Evolutionary conservation across 2,797 vertebrate species (phyloP).

Genomic region (Fistularia tabacaria): DNA sequence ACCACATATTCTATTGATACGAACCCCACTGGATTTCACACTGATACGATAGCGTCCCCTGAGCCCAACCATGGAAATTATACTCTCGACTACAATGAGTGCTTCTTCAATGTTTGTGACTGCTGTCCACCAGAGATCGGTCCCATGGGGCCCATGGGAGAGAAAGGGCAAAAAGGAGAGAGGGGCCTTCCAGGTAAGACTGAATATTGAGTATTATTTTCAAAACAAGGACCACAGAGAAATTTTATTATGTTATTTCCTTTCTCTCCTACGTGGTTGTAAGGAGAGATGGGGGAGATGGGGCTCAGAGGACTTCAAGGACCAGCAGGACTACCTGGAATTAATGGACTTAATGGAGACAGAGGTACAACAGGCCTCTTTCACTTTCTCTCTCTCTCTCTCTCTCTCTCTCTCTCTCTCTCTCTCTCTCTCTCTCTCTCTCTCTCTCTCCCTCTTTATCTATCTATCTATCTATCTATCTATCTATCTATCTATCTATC

Average conservation of each 20-base stretch:
- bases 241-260: background rate
- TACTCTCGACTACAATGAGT: constrained; percentile 82
- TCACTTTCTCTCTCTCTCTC: constrained; percentile 17
- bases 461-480: constrained; percentile 7
- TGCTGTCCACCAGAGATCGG: constrained; percentile 83
- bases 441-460: too few relatives aligned
- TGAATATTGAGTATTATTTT: constrained; percentile 1
- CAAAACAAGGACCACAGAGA: background rate
- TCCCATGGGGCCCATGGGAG: constrained; percentile 72
- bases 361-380: constrained; percentile 61
- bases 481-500: constrained; percentile 9
- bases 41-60: constrained; percentile 53
- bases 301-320: constrained; percentile 78
- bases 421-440: constrained; percentile 13
- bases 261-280: constrained; percentile 69
- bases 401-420: constrained; percentile 24
- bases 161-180: constrained; percentile 56
- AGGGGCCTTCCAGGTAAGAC: constrained; percentile 59
- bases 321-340: constrained; percentile 64
- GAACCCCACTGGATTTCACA: constrained; percentile 67
- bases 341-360: constrained; percentile 68
- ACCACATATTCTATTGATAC: constrained; percentile 68
- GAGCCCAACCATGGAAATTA: constrained; percentile 73
- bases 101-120: constrained; percentile 91
- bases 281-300: constrained; percentile 78